Percentiles rank a stretch among this genome's conserved stretches.
Conservation (phyloP, 2,888 invertebrate genomes). For the Agonopterix alstromeriana region DNA sequence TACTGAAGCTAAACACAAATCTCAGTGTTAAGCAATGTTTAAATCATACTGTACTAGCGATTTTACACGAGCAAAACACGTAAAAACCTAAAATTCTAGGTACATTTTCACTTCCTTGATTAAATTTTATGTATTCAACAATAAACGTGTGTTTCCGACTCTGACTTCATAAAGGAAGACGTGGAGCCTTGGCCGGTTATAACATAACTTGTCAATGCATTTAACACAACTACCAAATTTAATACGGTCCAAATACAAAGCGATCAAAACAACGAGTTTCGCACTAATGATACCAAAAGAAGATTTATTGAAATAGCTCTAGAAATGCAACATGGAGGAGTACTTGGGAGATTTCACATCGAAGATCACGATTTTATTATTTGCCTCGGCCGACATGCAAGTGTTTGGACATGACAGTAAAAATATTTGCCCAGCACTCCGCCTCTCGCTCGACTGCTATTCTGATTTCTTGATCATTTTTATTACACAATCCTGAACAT, state of each 20-base stretch:
- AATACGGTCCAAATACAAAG: constrained; percentile 22
- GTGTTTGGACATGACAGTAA: constrained; percentile 30
- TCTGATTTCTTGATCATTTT: constrained; percentile 22
- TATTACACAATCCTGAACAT: constrained; percentile 8
- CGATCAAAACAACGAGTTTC: constrained; percentile 22
- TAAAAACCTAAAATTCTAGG: constrained; percentile 14
- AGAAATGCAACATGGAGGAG: not conserved
- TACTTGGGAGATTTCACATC: constrained; percentile 20
- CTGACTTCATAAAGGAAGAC: constrained; percentile 5
- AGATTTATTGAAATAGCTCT: constrained; percentile 9
- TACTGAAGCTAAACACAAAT: too few relatives aligned
- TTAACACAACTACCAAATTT: constrained; percentile 17
- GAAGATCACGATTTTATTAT: constrained; percentile 25
- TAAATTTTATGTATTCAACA: not conserved
- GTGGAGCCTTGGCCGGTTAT: constrained; percentile 15
- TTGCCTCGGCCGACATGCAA: constrained; percentile 18
- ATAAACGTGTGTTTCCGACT: constrained; percentile 1
- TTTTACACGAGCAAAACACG: constrained; percentile 8
- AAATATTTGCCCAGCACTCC: constrained; percentile 52
- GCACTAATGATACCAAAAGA: constrained; percentile 16
- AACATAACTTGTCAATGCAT: constrained; percentile 10
- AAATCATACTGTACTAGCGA: too few relatives aligned
- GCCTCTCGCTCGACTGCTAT: constrained; percentile 25
- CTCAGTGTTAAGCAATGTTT: too few relatives aligned
- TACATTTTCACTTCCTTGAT: too few relatives aligned